Conservation (phyloP, 2,797 vertebrate genomes). For the Eupleurogrammus muticus region DNA sequence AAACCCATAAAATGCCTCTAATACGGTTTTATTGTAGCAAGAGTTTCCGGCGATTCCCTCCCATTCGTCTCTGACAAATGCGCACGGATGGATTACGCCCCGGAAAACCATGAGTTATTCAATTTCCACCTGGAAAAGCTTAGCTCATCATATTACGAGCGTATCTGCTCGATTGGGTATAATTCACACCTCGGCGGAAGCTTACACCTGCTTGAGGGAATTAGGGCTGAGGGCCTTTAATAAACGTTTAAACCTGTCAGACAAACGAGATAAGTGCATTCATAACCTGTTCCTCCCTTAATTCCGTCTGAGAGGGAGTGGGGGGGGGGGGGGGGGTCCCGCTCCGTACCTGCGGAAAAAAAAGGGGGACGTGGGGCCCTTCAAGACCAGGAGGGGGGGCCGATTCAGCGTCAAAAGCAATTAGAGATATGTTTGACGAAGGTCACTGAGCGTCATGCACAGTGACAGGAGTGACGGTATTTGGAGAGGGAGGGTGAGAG, state of each 20-base stretch:
- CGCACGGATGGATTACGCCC: slow-evolving; percentile 75
- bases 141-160: slow-evolving; percentile 81
- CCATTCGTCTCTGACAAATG: slow-evolving; percentile 76
- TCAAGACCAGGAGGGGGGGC: slow-evolving; percentile 43
- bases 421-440: slow-evolving; percentile 87
- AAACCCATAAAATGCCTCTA: slow-evolving; percentile 55
- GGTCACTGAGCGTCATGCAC: slow-evolving; percentile 85
- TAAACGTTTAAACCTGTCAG: slow-evolving; percentile 87
- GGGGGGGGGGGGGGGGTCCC: no score
- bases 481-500: slow-evolving; percentile 68
- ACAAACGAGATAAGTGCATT: slow-evolving; percentile 84
- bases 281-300: slow-evolving; percentile 80
- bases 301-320: slow-evolving; percentile 81
- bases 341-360: slow-evolving; percentile 70
- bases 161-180: slow-evolving; percentile 82
- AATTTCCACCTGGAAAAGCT: slow-evolving; percentile 85
- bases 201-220: slow-evolving; percentile 89
- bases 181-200: slow-evolving; percentile 84
- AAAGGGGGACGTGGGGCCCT: slow-evolving; percentile 29
- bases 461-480: slow-evolving; percentile 86
- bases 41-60: slow-evolving; percentile 46
- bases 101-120: slow-evolving; percentile 84
- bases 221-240: slow-evolving; percentile 83
- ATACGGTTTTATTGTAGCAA: slow-evolving; percentile 42
- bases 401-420: slow-evolving; percentile 84